A percentile compares a stretch with the other conserved stretches of the same genome.
These are phyloP conservation scores for Aphis craccivora DNA, from an alignment of 1,140 invertebrate species.

Conservation along the genomic window DNA sequence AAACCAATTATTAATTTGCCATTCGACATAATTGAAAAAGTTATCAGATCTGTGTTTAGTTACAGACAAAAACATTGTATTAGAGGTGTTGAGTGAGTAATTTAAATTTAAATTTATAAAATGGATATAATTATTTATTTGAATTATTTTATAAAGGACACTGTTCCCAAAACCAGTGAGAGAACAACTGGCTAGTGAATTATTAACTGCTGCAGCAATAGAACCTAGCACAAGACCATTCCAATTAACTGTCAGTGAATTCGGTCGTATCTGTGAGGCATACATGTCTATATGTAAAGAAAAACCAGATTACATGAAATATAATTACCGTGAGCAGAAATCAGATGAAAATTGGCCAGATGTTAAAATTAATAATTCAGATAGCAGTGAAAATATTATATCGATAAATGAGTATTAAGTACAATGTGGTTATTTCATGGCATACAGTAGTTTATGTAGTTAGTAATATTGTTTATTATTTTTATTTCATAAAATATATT, in stretches of 20 bases:
- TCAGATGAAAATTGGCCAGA: slow-evolving; percentile 36
- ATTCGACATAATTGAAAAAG: slow-evolving; percentile 90
- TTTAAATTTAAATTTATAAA: neutral
- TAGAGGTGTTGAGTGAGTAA: slow-evolving; percentile 69
- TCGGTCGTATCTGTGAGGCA: slow-evolving; percentile 76
- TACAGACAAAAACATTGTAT: slow-evolving; percentile 85
- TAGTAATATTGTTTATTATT: slow-evolving; percentile 8
- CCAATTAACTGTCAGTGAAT: slow-evolving; percentile 80
- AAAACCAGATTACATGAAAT: slow-evolving; percentile 74
- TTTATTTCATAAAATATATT: neutral
- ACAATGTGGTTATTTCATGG: neutral
- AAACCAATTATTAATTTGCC: slow-evolving; percentile 79
- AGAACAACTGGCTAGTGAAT: slow-evolving; percentile 71
- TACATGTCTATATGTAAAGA: slow-evolving; percentile 77
- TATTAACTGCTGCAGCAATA: slow-evolving; percentile 79
- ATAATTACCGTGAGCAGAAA: slow-evolving; percentile 70
- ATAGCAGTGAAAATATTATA: neutral
- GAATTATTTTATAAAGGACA: slow-evolving; percentile 66
- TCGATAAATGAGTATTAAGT: neutral
- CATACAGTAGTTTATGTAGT: slow-evolving; percentile 33
- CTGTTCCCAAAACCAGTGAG: slow-evolving; percentile 79
- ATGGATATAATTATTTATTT: neutral
- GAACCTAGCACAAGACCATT: slow-evolving; percentile 74
- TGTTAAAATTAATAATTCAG: slow-evolving; percentile 10
- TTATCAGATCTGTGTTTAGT: slow-evolving; percentile 84